Percentiles rank a stretch among this genome's conserved stretches.
Evolutionary conservation across 37 sponge, comb jelly and placozoan genomes (phyloP).

Genomic region (Halichondria panicea): DNA sequence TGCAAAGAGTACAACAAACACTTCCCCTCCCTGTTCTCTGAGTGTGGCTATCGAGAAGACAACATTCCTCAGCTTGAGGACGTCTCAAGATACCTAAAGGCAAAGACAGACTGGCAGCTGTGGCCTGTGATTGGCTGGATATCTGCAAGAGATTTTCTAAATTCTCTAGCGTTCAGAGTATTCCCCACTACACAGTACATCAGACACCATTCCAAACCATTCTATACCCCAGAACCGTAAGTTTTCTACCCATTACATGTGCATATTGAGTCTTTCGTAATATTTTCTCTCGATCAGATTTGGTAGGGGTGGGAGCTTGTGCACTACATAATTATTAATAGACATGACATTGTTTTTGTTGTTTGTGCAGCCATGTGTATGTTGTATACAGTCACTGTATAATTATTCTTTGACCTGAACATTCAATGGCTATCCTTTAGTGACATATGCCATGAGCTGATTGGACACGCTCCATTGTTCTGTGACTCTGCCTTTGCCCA

Average conservation of each 20-base stretch:
- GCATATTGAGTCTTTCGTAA: too few relatives aligned
- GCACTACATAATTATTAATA: too few relatives aligned
- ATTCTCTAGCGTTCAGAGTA: slow-evolving; percentile 94
- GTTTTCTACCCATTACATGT: background rate
- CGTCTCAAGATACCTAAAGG: slow-evolving; percentile 81
- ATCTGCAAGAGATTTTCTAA: slow-evolving; percentile 94
- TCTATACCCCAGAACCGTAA: slow-evolving; percentile 97
- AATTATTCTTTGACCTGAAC: background rate
- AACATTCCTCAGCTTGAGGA: slow-evolving; percentile 93
- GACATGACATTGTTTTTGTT: too few relatives aligned
- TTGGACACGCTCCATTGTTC: slow-evolving; percentile 96
- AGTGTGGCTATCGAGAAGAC: slow-evolving; percentile 64
- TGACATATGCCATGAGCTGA: slow-evolving; percentile 96
- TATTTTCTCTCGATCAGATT: too few relatives aligned
- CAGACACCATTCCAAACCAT: slow-evolving; percentile 89
- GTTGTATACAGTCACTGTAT: background rate
- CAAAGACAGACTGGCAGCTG: slow-evolving; percentile 83
- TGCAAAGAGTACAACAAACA: slow-evolving; percentile 76
- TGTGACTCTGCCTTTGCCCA: slow-evolving; percentile 92
- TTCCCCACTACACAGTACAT: slow-evolving; percentile 99
- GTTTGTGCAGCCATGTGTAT: background rate
- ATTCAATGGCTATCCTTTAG: background rate
- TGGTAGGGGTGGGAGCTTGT: too few relatives aligned
- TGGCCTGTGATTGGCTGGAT: slow-evolving; percentile 91
- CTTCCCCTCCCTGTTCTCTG: slow-evolving; percentile 53